Evolutionary conservation across 2,113 vertebrate genomes (phyloP).

Genomic region (Mirounga angustirostris): DNA sequence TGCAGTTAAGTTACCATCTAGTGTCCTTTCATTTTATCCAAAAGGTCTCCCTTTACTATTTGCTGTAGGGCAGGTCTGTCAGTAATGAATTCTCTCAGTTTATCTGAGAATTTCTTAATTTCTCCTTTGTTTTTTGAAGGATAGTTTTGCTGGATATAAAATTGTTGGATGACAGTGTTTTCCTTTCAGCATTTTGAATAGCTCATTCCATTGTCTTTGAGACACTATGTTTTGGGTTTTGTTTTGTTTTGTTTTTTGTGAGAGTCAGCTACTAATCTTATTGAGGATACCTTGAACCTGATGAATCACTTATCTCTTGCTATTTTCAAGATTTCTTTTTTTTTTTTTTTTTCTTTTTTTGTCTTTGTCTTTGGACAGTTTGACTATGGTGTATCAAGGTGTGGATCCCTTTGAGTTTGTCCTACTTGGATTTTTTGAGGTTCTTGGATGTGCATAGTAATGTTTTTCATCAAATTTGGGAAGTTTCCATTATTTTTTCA

Average conservation of each 20-base stretch:
- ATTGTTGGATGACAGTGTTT: neutral
- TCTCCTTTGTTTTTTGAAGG: neutral
- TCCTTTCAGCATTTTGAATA: neutral
- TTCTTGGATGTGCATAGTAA: neutral
- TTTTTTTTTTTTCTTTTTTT: neutral
- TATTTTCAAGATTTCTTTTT: neutral
- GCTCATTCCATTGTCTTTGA: neutral
- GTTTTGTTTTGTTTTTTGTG: neutral
- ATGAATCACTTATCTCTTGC: neutral
- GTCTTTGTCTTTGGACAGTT: neutral
- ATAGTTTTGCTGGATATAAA: neutral
- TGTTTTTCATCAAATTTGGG: neutral
- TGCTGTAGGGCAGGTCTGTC: neutral
- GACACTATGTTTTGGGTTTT: neutral
- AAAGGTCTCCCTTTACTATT: neutral
- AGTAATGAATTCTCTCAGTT: neutral
- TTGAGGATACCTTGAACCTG: neutral
- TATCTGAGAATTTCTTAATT: neutral
- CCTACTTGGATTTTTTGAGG: neutral
- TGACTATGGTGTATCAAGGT: neutral
- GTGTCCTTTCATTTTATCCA: neutral
- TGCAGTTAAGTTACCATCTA: neutral
- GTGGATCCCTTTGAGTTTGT: neutral
- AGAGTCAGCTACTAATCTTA: neutral
- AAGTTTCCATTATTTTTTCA: neutral